phyloP scores from a whole-genome alignment of 2,888 invertebrate genomes.

The Lycia hirtaria region DNA sequence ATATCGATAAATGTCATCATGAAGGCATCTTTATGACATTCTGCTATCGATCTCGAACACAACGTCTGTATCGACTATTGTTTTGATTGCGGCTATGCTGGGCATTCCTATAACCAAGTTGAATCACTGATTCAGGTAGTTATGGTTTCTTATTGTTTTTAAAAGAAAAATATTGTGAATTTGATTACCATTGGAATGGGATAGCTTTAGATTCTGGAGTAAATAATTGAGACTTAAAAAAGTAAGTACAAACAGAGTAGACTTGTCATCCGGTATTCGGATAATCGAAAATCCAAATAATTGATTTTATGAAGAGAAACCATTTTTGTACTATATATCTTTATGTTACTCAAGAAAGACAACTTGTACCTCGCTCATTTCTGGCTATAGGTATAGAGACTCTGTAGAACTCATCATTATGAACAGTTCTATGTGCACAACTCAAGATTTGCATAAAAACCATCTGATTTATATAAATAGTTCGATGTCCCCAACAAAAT shows the following conservation, averaged over 20 bases:
- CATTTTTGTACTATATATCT: too few species aligned
- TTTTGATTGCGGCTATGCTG: slow-evolving; percentile 5
- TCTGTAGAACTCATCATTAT: too few species aligned
- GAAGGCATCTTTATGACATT: slow-evolving; percentile 20
- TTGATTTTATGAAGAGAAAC: too few species aligned
- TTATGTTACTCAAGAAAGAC: too few species aligned
- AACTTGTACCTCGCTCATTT: too few species aligned
- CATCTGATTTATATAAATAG: too few species aligned
- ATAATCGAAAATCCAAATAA: too few species aligned
- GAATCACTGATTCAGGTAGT: not conserved
- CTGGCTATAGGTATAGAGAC: too few species aligned
- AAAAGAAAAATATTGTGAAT: slow-evolving; percentile 1
- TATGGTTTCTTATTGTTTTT: not conserved
- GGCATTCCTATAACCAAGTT: slow-evolving; percentile 1
- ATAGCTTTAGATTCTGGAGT: not conserved
- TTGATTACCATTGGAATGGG: not conserved
- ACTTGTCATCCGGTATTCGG: not conserved
- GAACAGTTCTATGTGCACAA: too few species aligned
- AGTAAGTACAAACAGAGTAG: not conserved
- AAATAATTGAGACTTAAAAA: not conserved
- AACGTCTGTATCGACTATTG: slow-evolving; percentile 15
- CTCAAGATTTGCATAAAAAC: too few species aligned
- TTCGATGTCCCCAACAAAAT: too few species aligned
- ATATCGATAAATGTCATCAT: slow-evolving; percentile 24
- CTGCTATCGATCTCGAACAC: slow-evolving; percentile 31